Percentiles rank a stretch among this genome's conserved stretches.
Evolutionary conservation across 2,113 vertebrate species (phyloP).

Genomic region (Pongo abelii): DNA sequence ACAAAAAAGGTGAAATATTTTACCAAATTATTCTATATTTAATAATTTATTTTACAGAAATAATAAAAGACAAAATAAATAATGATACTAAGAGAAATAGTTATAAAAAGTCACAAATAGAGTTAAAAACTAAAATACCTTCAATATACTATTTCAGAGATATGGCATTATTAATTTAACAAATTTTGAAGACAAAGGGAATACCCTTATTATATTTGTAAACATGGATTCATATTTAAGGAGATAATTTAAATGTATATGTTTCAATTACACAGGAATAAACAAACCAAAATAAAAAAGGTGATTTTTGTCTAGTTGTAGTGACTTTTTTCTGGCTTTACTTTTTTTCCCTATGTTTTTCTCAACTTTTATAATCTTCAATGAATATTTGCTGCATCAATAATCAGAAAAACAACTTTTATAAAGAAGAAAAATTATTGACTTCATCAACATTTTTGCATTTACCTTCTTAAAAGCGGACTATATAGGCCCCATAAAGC

Average conservation of each 20-base stretch:
- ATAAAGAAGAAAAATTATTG: not conserved
- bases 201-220: not conserved
- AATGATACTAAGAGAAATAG: not conserved
- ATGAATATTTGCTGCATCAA: not conserved
- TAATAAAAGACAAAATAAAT: not conserved
- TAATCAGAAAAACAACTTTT: not conserved
- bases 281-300: not conserved
- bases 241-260: not conserved
- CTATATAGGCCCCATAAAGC: not conserved
- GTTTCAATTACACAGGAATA: not conserved
- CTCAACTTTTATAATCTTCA: not conserved
- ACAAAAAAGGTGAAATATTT: not conserved
- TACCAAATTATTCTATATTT: not conserved
- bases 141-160: not conserved
- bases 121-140: not conserved
- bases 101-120: not conserved
- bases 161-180: not conserved
- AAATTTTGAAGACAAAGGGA: not conserved
- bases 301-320: not conserved
- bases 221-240: not conserved
- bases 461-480: not conserved
- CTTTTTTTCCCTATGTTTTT: not conserved
- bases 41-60: not conserved
- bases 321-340: not conserved
- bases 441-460: not conserved